phyloP scores from a whole-genome alignment of 1,140 invertebrate genomes.

The Araneus ventricosus region DNA sequence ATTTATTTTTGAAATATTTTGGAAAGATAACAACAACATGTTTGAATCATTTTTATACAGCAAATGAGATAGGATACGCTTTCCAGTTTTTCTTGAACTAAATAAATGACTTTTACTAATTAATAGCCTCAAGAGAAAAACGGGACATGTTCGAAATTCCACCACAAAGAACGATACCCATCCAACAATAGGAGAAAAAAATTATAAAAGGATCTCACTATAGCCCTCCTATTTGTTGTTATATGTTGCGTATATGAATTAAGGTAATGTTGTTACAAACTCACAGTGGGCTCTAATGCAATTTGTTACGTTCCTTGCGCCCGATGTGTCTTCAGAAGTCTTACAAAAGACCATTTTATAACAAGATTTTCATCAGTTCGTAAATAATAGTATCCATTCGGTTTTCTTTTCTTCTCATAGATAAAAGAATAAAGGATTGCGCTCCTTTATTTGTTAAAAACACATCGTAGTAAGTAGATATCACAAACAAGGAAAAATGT shows the following conservation, averaged over 20 bases:
- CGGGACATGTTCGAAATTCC: background rate
- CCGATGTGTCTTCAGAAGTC: constrained; percentile 14
- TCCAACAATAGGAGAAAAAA: background rate
- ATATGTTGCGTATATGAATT: constrained; percentile 8
- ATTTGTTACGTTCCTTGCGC: constrained; percentile 6
- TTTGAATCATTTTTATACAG: too few relatives aligned
- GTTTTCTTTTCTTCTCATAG: constrained; percentile 6
- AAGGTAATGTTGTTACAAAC: constrained; percentile 37
- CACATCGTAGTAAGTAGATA: constrained; percentile 8
- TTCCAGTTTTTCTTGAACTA: too few relatives aligned
- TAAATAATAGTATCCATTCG: constrained; percentile 38
- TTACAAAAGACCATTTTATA: constrained; percentile 33
- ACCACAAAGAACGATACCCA: background rate
- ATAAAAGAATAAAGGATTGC: constrained; percentile 24
- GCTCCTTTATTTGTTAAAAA: constrained; percentile 13
- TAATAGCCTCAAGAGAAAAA: background rate
- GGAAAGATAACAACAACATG: too few relatives aligned
- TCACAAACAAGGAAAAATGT: constrained; percentile 20
- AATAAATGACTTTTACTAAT: too few relatives aligned
- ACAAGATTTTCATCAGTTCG: constrained; percentile 41
- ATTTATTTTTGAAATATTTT: too few relatives aligned
- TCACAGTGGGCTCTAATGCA: constrained; percentile 10
- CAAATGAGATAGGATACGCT: too few relatives aligned
- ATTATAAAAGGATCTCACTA: background rate
- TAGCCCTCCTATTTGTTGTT: background rate